phyloP scores from a whole-genome alignment of 2,888 invertebrate species.

The Dynastes tityus region DNA sequence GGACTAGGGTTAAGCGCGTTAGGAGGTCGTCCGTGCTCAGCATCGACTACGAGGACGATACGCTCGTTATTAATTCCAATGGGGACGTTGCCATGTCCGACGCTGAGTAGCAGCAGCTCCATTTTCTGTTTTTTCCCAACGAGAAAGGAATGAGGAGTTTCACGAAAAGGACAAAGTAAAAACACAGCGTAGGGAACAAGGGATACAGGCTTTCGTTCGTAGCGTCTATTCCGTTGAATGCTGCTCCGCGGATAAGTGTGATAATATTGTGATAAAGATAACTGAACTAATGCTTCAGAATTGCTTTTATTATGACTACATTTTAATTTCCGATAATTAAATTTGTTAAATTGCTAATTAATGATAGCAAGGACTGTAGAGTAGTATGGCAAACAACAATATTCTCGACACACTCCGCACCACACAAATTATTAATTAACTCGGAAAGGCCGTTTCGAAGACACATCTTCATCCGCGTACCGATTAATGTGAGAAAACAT shows the following conservation, averaged over 20 bases:
- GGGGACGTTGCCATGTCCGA: slow-evolving; percentile 75
- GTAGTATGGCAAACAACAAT: too few species aligned
- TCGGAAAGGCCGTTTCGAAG: too few species aligned
- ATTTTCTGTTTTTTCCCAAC: not conserved
- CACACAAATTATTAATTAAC: too few species aligned
- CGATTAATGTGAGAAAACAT: too few species aligned
- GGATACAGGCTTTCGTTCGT: slow-evolving; percentile 47
- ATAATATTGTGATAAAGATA: slow-evolving; percentile 39
- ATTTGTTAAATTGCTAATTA: too few species aligned
- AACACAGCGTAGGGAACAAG: not conserved
- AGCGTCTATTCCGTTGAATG: not conserved
- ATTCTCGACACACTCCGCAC: too few species aligned
- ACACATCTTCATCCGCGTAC: too few species aligned
- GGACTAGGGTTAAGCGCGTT: slow-evolving; percentile 77
- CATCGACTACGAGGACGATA: slow-evolving; percentile 83
- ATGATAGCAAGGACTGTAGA: too few species aligned
- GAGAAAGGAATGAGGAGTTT: not conserved
- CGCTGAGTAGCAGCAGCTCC: slow-evolving; percentile 62
- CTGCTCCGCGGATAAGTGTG: slow-evolving; percentile 31
- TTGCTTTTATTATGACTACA: not conserved
- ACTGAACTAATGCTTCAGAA: slow-evolving; percentile 11
- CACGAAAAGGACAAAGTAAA: not conserved
- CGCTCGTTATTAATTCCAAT: slow-evolving; percentile 80
- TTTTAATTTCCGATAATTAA: not conserved
- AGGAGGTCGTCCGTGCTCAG: slow-evolving; percentile 81